phyloP scores from a whole-genome alignment of 2,888 invertebrate species.

The Limenitis camilla region DNA sequence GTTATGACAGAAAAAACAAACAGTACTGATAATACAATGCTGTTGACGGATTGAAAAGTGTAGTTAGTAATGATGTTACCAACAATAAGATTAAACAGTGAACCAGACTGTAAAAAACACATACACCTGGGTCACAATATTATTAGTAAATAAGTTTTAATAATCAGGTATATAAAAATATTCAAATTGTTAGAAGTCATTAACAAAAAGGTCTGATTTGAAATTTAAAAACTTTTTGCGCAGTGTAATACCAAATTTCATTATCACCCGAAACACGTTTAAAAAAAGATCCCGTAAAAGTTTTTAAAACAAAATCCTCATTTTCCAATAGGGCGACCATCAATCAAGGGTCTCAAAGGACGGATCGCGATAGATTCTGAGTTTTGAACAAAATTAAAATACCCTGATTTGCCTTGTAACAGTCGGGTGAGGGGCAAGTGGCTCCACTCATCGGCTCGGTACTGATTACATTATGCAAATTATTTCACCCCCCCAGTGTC shows the following conservation, averaged over 20 bases:
- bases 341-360: slow-evolving; percentile 30
- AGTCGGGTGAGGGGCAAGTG: slow-evolving; percentile 33
- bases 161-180: no score
- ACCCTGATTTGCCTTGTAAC: slow-evolving; percentile 45
- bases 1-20: no score
- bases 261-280: not conserved
- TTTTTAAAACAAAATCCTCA: slow-evolving; percentile 12
- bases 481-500: slow-evolving; percentile 44
- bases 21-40: no score
- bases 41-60: no score
- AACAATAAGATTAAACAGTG: no score
- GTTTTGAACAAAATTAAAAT: slow-evolving; percentile 60
- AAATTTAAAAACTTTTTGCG: not conserved
- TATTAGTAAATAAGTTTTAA: no score
- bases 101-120: no score
- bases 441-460: slow-evolving; percentile 56
- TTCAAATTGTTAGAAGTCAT: no score
- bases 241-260: not conserved
- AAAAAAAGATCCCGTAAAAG: slow-evolving; percentile 5
- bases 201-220: no score
- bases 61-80: no score
- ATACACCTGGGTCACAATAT: no score
- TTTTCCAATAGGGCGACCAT: slow-evolving; percentile 29
- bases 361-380: slow-evolving; percentile 32
- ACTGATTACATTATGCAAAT: slow-evolving; percentile 69